Conservation (phyloP, 2,888 invertebrate genomes). For the Cephalotes varians region DNA sequence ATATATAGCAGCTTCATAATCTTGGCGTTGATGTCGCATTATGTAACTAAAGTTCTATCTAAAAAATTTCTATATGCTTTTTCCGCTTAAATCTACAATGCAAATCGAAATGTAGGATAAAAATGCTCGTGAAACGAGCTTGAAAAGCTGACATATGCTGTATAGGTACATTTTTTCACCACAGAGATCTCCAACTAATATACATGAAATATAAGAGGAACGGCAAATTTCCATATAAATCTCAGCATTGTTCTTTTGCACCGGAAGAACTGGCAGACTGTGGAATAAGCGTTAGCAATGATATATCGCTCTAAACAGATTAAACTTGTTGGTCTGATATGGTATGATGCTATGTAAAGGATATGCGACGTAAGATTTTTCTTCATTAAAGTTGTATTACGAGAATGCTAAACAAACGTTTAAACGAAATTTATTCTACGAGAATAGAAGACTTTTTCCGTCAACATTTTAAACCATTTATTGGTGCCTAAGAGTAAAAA, state of each 20-base stretch:
- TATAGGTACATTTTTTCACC: slow-evolving; percentile 58
- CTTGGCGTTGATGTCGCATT: slow-evolving; percentile 60
- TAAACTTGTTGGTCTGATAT: slow-evolving; percentile 56
- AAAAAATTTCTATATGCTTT: slow-evolving; percentile 74
- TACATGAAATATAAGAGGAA: slow-evolving; percentile 69
- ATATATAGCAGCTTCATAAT: slow-evolving; percentile 12
- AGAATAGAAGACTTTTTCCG: slow-evolving; percentile 22
- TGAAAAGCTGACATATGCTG: slow-evolving; percentile 77
- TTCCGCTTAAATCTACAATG: slow-evolving; percentile 81
- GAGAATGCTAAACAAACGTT: slow-evolving; percentile 35
- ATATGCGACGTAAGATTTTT: slow-evolving; percentile 44
- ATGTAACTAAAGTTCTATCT: slow-evolving; percentile 74
- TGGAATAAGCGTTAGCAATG: slow-evolving; percentile 56
- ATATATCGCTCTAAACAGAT: slow-evolving; percentile 57
- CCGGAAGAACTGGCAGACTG: slow-evolving; percentile 50
- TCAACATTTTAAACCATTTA: slow-evolving; percentile 19
- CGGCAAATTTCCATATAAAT: slow-evolving; percentile 77
- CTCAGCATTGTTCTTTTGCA: slow-evolving; percentile 68
- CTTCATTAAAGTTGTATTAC: slow-evolving; percentile 39
- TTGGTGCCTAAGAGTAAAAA: background rate
- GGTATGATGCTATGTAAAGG: slow-evolving; percentile 38
- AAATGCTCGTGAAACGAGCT: slow-evolving; percentile 73
- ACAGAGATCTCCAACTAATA: slow-evolving; percentile 73
- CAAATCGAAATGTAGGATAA: slow-evolving; percentile 76
- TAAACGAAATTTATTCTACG: slow-evolving; percentile 41